A percentile compares a stretch with the other conserved stretches of the same genome.
phyloP scores from a whole-genome alignment of 35 echinoderm and acorn worm species.

The Patiria miniata region DNA sequence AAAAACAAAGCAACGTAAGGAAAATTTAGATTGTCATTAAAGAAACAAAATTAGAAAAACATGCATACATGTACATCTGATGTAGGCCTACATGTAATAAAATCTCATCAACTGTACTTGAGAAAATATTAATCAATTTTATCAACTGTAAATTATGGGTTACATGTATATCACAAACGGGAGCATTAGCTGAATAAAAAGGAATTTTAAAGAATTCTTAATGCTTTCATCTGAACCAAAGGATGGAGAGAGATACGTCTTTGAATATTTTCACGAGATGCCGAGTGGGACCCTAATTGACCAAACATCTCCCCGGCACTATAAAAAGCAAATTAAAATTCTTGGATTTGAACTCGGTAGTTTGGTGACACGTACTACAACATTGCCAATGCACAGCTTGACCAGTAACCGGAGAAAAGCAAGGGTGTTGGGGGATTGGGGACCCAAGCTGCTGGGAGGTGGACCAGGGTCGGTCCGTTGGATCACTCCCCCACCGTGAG shows the following conservation, averaged over 20 bases:
- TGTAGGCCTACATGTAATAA: too few species aligned
- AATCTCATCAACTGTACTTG: too few species aligned
- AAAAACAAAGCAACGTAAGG: too few species aligned
- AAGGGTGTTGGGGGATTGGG: neutral
- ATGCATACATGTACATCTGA: too few species aligned
- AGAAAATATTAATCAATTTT: too few species aligned
- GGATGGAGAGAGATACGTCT: neutral
- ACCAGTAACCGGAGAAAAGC: neutral
- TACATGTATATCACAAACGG: neutral
- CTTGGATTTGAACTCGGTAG: neutral
- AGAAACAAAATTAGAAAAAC: too few species aligned
- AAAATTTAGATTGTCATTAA: too few species aligned
- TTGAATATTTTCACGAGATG: neutral
- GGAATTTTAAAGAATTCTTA: neutral
- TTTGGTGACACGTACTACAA: neutral
- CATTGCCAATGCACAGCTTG: neutral
- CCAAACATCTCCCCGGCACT: conserved; percentile 18
- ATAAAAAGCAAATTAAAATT: conserved; percentile 33
- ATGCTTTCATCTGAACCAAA: neutral
- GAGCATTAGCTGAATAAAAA: neutral
- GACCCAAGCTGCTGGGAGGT: neutral
- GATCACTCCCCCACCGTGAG: conserved; percentile 11
- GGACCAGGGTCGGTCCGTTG: neutral
- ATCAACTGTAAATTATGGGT: neutral
- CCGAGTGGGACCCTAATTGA: conserved; percentile 8